Evolutionary conservation across 2,113 vertebrate species (phyloP).

Genomic region (Trichomycterus rosablanca): DNA sequence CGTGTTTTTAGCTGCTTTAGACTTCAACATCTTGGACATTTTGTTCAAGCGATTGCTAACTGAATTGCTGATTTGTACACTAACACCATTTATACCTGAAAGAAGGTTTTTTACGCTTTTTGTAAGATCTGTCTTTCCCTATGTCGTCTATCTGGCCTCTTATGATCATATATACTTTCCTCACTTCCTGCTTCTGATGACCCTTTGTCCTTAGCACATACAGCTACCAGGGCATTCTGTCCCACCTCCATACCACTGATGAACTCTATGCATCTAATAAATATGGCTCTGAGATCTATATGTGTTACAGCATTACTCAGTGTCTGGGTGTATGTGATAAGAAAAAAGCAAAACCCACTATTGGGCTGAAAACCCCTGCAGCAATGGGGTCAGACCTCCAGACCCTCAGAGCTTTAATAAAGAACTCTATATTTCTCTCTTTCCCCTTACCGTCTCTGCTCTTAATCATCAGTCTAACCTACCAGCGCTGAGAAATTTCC

Average conservation of each 20-base stretch:
- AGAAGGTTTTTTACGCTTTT: not conserved
- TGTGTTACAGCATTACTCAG: conserved; percentile 1
- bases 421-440: conserved; percentile 1
- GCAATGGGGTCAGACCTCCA: conserved; percentile 14
- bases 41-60: too few relatives aligned
- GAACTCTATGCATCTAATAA: conserved; percentile 25
- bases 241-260: conserved; percentile 5
- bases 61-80: too few relatives aligned
- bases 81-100: not conserved
- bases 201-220: conserved; percentile 2
- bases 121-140: conserved; percentile 1
- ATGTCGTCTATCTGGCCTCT: conserved; percentile 10
- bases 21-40: too few relatives aligned
- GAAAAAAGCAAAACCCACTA: conserved; percentile 5
- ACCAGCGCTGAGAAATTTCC: conserved; percentile 35
- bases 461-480: conserved; percentile 37
- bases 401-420: conserved; percentile 28
- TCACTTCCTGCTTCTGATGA: conserved; percentile 21
- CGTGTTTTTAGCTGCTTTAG: too few relatives aligned
- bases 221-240: conserved; percentile 2
- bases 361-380: conserved; percentile 22
- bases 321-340: conserved; percentile 39
- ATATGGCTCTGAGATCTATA: conserved; percentile 17
- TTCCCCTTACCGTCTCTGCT: conserved; percentile 27
- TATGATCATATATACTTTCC: conserved; percentile 19